Percentiles rank a stretch among this genome's conserved stretches.
Conservation (phyloP, 2,113 vertebrate genomes). For the Syngnathus floridae region DNA sequence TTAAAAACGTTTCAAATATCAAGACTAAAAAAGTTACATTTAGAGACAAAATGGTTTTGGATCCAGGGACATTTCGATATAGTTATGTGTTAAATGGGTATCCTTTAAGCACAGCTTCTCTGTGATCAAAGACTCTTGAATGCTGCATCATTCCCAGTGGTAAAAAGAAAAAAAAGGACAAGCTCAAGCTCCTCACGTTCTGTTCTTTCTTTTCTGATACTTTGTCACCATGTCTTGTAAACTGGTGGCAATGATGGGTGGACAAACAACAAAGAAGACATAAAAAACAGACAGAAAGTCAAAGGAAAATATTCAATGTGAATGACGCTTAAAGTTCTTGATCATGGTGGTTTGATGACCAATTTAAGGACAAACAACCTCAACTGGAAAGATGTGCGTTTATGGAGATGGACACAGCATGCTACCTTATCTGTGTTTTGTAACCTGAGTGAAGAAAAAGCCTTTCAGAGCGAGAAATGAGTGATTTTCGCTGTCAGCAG, state of each 20-base stretch:
- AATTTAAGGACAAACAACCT: background rate
- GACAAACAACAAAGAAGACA: constrained; percentile 13
- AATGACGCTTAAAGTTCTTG: background rate
- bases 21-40: background rate
- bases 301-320: constrained; percentile 19
- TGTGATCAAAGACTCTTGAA: constrained; percentile 33
- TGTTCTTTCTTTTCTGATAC: constrained; percentile 97
- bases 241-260: constrained; percentile 72
- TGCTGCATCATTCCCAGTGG: constrained; percentile 59
- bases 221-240: constrained; percentile 99
- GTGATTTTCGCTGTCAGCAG: background rate
- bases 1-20: background rate
- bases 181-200: constrained; percentile 82
- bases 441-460: background rate
- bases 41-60: background rate
- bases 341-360: background rate
- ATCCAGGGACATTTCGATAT: background rate
- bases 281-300: constrained; percentile 12
- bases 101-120: constrained; percentile 5
- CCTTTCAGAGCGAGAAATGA: background rate
- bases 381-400: background rate
- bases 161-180: constrained; percentile 11
- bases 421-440: constrained; percentile 2
- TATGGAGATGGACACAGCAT: constrained; percentile 11
- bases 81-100: background rate